Evolutionary conservation across 2,888 invertebrate genomes (phyloP).

Genomic region (Didymodactylos carnosus): DNA sequence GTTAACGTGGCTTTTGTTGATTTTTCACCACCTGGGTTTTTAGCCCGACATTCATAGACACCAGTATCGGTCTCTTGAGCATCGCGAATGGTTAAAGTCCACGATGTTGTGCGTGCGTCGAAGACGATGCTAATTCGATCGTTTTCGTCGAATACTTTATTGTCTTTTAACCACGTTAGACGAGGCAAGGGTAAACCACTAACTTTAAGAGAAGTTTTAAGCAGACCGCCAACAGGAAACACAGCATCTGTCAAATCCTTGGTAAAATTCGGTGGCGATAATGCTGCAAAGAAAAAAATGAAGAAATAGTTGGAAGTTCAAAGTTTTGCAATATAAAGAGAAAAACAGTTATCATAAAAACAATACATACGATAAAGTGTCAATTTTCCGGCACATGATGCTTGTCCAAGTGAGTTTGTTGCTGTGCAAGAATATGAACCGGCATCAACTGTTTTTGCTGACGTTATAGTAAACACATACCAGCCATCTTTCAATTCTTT

Average conservation of each 20-base stretch:
- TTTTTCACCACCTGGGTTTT: conserved; percentile 50
- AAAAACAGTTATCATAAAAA: neutral
- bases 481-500: neutral
- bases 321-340: neutral
- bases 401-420: conserved; percentile 8
- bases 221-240: conserved; percentile 28
- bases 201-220: conserved; percentile 54
- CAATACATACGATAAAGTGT: neutral
- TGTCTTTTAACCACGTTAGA: conserved; percentile 48
- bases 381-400: conserved; percentile 3
- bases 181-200: conserved; percentile 69
- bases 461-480: conserved; percentile 60
- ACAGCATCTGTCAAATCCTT: conserved; percentile 24
- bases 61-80: conserved; percentile 56
- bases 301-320: neutral
- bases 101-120: conserved; percentile 36
- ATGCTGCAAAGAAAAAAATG: conserved; percentile 24
- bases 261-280: conserved; percentile 27
- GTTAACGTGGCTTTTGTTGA: conserved; percentile 37
- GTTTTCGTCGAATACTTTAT: conserved; percentile 24
- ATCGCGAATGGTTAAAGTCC: conserved; percentile 47
- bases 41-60: conserved; percentile 48
- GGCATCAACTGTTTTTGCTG: conserved; percentile 48
- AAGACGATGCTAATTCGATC: conserved; percentile 23
- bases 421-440: conserved; percentile 10